Evolutionary conservation across 2,888 invertebrate genomes (phyloP).

Genomic region (Apomyelois bistriatella): DNA sequence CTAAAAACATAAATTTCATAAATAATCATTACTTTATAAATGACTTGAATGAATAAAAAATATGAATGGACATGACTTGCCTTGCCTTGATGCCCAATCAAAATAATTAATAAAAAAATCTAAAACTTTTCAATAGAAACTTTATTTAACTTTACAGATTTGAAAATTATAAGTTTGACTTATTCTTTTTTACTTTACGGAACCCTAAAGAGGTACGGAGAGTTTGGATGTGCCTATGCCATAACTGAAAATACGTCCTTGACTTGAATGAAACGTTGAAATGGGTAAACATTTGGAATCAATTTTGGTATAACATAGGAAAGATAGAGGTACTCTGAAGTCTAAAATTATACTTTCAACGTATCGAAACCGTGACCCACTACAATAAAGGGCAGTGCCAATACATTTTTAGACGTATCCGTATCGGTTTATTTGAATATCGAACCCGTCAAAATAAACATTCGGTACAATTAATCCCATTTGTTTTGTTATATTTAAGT

Average conservation of each 20-base stretch:
- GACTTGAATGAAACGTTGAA: slow-evolving; percentile 35
- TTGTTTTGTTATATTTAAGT: slow-evolving; percentile 5
- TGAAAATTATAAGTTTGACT: no score
- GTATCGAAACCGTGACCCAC: neutral
- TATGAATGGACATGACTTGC: no score
- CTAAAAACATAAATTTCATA: no score
- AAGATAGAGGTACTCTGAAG: neutral
- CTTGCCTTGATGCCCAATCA: no score
- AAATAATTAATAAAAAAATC: no score
- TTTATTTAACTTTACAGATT: no score
- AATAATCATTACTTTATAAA: no score
- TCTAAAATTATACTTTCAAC: neutral
- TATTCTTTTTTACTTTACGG: no score
- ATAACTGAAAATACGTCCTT: slow-evolving; percentile 8
- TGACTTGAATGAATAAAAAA: no score
- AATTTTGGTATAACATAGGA: slow-evolving; percentile 1
- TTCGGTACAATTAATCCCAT: slow-evolving; percentile 7
- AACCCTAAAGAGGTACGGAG: no score
- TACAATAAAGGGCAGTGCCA: neutral
- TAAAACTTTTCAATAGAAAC: no score
- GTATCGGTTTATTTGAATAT: slow-evolving; percentile 6
- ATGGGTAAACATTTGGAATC: slow-evolving; percentile 21
- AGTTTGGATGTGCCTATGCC: neutral
- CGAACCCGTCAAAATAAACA: slow-evolving; percentile 7
- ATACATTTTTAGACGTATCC: neutral